Percentiles rank a stretch among this genome's conserved stretches.
Conservation (phyloP, 2,888 invertebrate genomes). For the Ptilodon capucinus region DNA sequence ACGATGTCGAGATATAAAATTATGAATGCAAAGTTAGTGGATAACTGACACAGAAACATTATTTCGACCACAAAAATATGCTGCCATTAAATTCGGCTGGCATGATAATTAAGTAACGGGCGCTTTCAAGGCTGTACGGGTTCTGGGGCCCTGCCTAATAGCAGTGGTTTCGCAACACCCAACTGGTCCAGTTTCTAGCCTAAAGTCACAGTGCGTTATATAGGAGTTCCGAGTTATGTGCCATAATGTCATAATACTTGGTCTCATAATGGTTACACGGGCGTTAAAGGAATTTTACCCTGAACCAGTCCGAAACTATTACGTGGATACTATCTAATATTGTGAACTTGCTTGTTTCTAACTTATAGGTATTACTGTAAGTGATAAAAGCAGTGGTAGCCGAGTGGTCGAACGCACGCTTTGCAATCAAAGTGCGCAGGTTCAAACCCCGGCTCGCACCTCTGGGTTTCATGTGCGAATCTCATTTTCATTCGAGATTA, state of each 20-base stretch:
- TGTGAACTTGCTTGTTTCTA: constrained; percentile 22
- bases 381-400: no score
- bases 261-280: constrained; percentile 47
- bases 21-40: constrained; percentile 23
- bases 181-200: constrained; percentile 66
- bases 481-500: no score
- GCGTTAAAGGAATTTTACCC: constrained; percentile 51
- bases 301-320: constrained; percentile 34
- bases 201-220: constrained; percentile 75
- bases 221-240: constrained; percentile 65
- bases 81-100: constrained; percentile 70
- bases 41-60: constrained; percentile 28
- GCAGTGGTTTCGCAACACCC: constrained; percentile 58
- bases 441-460: no score
- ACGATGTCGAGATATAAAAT: no score
- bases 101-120: constrained; percentile 82
- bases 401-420: no score
- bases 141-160: constrained; percentile 66
- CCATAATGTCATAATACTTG: constrained; percentile 63
- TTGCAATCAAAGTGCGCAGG: no score
- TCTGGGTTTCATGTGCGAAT: no score
- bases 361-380: no score
- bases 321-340: constrained; percentile 23
- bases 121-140: constrained; percentile 70
- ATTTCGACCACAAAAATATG: constrained; percentile 56